Conservation (phyloP, 2,797 vertebrate species). For the Pseudochromis fuscus region DNA sequence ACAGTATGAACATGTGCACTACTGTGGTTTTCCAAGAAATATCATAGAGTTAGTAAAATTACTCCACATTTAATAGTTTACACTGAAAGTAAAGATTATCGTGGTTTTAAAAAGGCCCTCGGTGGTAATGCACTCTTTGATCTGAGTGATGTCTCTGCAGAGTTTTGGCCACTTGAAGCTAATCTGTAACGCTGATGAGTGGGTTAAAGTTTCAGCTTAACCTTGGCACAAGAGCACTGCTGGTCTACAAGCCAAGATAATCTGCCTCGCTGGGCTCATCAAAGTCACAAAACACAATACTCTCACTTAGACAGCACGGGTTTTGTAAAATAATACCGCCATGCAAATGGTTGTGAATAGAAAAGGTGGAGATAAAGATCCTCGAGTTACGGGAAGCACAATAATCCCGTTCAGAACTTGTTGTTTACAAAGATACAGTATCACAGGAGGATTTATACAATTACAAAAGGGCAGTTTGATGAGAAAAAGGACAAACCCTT, state of each 20-base stretch:
- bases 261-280: slow-evolving; percentile 23
- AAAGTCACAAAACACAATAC: slow-evolving; percentile 24
- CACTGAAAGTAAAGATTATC: neutral
- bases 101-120: neutral
- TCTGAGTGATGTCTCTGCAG: slow-evolving; percentile 12
- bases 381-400: neutral
- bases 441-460: neutral
- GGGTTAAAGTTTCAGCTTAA: slow-evolving; percentile 73
- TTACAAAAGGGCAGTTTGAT: neutral
- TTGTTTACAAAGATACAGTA: neutral
- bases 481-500: neutral
- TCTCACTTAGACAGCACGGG: slow-evolving; percentile 9
- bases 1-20: neutral
- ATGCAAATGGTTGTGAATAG: neutral
- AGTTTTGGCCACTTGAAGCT: slow-evolving; percentile 48
- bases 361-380: neutral
- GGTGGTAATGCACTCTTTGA: slow-evolving; percentile 17
- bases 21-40: slow-evolving; percentile 1
- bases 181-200: slow-evolving; percentile 58
- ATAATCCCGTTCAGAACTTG: neutral
- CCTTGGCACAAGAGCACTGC: slow-evolving; percentile 46
- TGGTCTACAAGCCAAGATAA: slow-evolving; percentile 34
- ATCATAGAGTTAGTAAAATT: neutral
- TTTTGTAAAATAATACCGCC: neutral
- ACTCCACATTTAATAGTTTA: neutral